phyloP scores from a whole-genome alignment of 1,140 invertebrate genomes.

The Meteorus sp. region DNA sequence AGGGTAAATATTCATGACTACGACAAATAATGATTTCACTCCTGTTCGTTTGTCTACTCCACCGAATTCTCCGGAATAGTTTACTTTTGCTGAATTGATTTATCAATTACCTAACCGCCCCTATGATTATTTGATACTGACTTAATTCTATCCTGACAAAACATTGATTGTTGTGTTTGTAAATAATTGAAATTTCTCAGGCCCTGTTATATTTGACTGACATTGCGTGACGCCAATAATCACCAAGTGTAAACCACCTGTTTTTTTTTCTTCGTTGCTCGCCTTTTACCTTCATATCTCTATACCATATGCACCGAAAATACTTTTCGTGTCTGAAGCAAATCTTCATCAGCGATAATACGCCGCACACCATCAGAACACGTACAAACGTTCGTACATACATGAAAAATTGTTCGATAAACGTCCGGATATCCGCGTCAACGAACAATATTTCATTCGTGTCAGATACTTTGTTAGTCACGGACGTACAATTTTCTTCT shows the following conservation, averaged over 20 bases:
- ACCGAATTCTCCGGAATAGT: not conserved
- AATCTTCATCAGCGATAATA: not conserved
- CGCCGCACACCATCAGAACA: constrained; percentile 23
- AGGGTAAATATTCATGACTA: constrained; percentile 66
- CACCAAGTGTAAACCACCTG: constrained; percentile 49
- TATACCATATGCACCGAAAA: too few relatives aligned
- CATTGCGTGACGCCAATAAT: constrained; percentile 45
- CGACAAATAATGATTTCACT: too few relatives aligned
- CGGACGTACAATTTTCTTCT: constrained; percentile 11
- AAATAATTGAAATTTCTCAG: constrained; percentile 30
- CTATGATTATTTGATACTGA: too few relatives aligned
- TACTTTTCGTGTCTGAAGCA: constrained; percentile 26
- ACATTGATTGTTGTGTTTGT: constrained; percentile 3
- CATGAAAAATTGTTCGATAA: constrained; percentile 33
- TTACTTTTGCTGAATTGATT: not conserved
- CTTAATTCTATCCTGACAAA: too few relatives aligned
- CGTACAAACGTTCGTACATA: too few relatives aligned
- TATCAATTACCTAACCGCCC: too few relatives aligned
- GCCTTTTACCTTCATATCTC: too few relatives aligned
- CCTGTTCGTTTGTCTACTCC: too few relatives aligned
- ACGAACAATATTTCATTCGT: constrained; percentile 34
- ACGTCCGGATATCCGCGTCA: constrained; percentile 31
- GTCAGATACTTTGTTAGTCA: constrained; percentile 21
- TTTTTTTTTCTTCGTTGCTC: constrained; percentile 31
- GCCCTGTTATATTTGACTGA: constrained; percentile 22